These are phyloP conservation scores for Pitta sordida DNA, from an alignment of 2,113 vertebrate genomes.

Conservation along the genomic window DNA sequence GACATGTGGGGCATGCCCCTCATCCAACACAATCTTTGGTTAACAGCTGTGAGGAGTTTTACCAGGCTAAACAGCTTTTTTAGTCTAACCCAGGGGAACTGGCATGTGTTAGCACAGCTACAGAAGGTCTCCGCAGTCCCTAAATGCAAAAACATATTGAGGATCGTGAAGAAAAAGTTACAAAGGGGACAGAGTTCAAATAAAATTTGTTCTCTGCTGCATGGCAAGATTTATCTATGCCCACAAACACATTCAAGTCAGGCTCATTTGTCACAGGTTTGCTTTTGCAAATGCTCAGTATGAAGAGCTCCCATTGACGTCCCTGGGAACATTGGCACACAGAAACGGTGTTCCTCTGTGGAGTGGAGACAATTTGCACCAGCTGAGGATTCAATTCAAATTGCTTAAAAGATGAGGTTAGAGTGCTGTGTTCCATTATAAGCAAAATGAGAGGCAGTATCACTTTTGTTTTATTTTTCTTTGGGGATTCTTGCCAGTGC, in stretches of 20 bases:
- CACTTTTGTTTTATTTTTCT: neutral
- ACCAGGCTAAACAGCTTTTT: slow-evolving; percentile 59
- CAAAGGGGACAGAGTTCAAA: slow-evolving; percentile 50
- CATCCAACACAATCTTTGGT: slow-evolving; percentile 45
- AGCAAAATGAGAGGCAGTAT: neutral
- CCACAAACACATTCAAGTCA: neutral
- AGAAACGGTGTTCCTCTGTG: fast-evolving
- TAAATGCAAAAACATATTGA: slow-evolving; percentile 69
- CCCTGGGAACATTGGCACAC: neutral
- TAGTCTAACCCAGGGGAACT: slow-evolving; percentile 32
- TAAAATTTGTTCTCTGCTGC: slow-evolving; percentile 33
- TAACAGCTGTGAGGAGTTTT: slow-evolving; percentile 62
- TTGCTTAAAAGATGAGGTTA: neutral
- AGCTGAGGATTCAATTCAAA: slow-evolving; percentile 1
- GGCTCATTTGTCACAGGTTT: neutral
- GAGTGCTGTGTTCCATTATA: neutral
- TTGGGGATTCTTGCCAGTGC: neutral
- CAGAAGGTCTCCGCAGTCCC: slow-evolving; percentile 52
- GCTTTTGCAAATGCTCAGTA: neutral
- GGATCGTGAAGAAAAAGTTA: slow-evolving; percentile 49
- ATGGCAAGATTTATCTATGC: neutral
- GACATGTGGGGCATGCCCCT: slow-evolving; percentile 53
- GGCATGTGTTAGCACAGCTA: slow-evolving; percentile 53
- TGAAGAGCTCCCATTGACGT: neutral
- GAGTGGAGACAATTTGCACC: neutral